A percentile compares a stretch with the other conserved stretches of the same genome.
Conservation (phyloP, 2,888 invertebrate species). For the Meghimatium bilineatum region DNA sequence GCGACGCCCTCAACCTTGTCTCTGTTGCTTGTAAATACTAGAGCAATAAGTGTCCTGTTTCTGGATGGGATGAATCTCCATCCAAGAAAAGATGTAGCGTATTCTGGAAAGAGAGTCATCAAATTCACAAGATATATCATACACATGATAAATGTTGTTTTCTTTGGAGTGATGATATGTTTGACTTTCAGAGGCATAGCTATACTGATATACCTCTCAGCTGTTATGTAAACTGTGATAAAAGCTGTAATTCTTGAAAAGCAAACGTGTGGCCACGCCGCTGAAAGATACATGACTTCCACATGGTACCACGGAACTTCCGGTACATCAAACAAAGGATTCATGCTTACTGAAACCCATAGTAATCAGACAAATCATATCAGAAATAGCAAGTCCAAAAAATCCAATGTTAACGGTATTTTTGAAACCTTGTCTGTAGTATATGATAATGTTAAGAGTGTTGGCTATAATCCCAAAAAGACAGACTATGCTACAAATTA, state of each 20-base stretch:
- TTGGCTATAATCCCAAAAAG: slow-evolving; percentile 1
- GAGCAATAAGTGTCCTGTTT: background rate
- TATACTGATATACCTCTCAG: background rate
- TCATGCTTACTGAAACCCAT: background rate
- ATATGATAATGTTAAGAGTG: slow-evolving; percentile 24
- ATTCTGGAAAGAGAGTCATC: background rate
- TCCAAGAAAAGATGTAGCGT: background rate
- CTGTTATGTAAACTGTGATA: background rate
- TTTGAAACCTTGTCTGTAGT: slow-evolving; percentile 17
- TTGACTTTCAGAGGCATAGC: slow-evolving; percentile 5
- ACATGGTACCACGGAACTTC: background rate
- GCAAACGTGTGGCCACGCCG: background rate
- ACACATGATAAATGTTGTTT: background rate
- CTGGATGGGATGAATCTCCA: background rate
- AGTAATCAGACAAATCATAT: background rate
- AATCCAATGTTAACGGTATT: slow-evolving; percentile 25
- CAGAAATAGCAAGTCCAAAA: slow-evolving; percentile 21
- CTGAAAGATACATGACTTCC: background rate
- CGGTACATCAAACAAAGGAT: background rate
- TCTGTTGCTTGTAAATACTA: background rate
- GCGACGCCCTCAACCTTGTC: background rate
- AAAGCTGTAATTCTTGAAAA: background rate
- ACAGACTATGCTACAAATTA: background rate
- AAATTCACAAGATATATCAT: background rate
- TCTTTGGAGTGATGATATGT: background rate